phyloP scores from a whole-genome alignment of 2,888 invertebrate species.

The Protophormia terraenovae region DNA sequence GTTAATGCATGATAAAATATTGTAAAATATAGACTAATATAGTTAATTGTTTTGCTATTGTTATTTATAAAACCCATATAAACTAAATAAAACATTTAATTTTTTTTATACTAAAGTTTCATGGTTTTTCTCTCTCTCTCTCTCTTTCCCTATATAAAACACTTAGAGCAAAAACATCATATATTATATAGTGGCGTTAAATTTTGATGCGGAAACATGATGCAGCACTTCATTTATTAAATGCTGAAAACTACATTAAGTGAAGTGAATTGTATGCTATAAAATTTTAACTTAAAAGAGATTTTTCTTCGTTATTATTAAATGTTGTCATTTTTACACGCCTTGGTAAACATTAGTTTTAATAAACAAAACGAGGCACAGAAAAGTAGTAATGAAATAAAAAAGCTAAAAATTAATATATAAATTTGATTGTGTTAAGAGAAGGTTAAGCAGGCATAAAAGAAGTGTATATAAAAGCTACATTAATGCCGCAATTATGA shows the following conservation, averaged over 20 bases:
- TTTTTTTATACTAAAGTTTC: neutral
- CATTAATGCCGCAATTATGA: conserved; percentile 12
- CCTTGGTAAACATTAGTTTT: conserved; percentile 72
- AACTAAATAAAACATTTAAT: conserved; percentile 16
- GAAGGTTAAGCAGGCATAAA: conserved; percentile 74
- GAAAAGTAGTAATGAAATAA: neutral
- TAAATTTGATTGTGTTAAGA: conserved; percentile 70
- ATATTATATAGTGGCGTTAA: conserved; percentile 47
- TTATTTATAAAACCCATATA: neutral
- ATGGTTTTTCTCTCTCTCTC: conserved; percentile 1
- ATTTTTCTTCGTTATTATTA: conserved; percentile 44
- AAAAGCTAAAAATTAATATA: conserved; percentile 9
- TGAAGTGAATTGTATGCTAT: conserved; percentile 14
- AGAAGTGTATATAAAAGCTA: conserved; percentile 4
- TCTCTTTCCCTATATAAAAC: neutral
- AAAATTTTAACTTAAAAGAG: conserved; percentile 12
- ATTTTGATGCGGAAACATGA: conserved; percentile 68
- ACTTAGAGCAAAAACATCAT: neutral
- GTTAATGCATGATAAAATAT: conserved; percentile 12
- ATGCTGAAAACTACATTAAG: too few species aligned
- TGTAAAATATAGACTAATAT: neutral
- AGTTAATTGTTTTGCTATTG: conserved; percentile 1
- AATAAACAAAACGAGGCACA: neutral
- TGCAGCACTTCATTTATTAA: conserved; percentile 64
- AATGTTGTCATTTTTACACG: conserved; percentile 77